These are phyloP conservation scores for Ailurus styani DNA, from an alignment of 2,113 vertebrate genomes.

Conservation along the genomic window DNA sequence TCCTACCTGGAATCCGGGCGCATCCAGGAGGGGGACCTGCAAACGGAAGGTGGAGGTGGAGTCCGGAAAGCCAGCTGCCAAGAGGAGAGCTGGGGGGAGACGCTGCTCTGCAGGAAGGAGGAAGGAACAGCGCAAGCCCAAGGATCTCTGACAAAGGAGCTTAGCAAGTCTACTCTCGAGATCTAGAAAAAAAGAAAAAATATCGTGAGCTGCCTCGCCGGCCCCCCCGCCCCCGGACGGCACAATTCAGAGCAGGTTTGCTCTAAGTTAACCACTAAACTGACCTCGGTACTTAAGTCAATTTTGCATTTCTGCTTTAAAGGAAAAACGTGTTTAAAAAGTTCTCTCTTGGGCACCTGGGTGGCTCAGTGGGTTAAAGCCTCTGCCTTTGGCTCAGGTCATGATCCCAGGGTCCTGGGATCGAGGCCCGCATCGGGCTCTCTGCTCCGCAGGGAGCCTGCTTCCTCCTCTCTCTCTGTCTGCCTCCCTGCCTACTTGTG, in stretches of 20 bases:
- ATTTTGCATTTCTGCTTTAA: constrained; percentile 81
- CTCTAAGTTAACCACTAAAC: neutral
- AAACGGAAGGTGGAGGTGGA: no score
- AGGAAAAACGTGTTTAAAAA: neutral
- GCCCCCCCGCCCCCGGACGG: accelerated
- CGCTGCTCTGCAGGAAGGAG: neutral
- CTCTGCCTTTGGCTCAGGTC: neutral
- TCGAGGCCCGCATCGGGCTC: accelerated
- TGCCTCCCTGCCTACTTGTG: neutral
- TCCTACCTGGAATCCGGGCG: neutral
- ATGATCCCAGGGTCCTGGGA: neutral
- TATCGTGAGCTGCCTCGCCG: accelerated
- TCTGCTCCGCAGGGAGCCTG: neutral
- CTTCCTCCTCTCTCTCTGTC: neutral
- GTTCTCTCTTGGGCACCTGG: neutral
- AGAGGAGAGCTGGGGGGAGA: neutral
- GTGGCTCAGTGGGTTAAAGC: neutral
- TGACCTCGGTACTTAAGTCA: constrained; percentile 88
- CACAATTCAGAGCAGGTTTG: neutral
- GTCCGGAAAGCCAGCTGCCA: neutral
- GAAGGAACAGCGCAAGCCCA: neutral
- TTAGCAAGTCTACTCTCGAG: neutral
- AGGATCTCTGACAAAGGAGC: neutral
- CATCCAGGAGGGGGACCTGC: neutral
- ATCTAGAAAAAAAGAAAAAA: no score